Percentiles rank a stretch among this genome's conserved stretches.
Conservation (phyloP, 2,888 invertebrate species). For the Alviniconcha strummeri region DNA sequence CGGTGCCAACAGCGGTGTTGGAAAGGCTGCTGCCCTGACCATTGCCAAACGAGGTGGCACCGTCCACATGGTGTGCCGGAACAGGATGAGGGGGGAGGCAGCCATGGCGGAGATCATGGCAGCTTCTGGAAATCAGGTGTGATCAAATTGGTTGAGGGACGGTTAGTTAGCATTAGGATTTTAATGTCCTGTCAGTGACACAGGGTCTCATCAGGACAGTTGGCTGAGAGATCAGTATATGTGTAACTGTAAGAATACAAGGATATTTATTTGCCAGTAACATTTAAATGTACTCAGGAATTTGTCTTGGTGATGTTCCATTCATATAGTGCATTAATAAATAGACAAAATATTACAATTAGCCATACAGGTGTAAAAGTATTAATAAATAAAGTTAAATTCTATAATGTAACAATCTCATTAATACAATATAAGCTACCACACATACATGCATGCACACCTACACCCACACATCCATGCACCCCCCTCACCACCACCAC, state of each 20-base stretch:
- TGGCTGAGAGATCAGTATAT: too few relatives aligned
- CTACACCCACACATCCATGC: not conserved
- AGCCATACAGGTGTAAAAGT: too few relatives aligned
- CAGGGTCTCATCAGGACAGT: too few relatives aligned
- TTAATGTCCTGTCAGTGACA: too few relatives aligned
- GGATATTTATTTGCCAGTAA: not conserved
- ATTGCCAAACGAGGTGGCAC: slow-evolving; percentile 74
- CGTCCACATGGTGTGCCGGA: slow-evolving; percentile 75
- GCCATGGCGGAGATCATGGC: slow-evolving; percentile 71
- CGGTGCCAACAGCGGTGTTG: slow-evolving; percentile 73
- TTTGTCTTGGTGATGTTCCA: too few relatives aligned
- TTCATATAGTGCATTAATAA: too few relatives aligned
- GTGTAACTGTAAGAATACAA: not conserved
- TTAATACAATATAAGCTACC: not conserved
- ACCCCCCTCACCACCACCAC: not conserved
- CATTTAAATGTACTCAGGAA: too few relatives aligned
- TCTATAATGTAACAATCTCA: too few relatives aligned
- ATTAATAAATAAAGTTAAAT: too few relatives aligned
- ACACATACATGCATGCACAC: not conserved
- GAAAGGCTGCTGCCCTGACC: slow-evolving; percentile 72
- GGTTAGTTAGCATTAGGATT: not conserved
- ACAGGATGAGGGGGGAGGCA: slow-evolving; percentile 70
- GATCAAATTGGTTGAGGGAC: not conserved
- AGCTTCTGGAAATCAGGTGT: slow-evolving; percentile 70
- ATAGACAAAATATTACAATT: too few relatives aligned